A percentile compares a stretch with the other conserved stretches of the same genome.
phyloP scores from a whole-genome alignment of 2,797 vertebrate genomes.

The Hemitrygon akajei region DNA sequence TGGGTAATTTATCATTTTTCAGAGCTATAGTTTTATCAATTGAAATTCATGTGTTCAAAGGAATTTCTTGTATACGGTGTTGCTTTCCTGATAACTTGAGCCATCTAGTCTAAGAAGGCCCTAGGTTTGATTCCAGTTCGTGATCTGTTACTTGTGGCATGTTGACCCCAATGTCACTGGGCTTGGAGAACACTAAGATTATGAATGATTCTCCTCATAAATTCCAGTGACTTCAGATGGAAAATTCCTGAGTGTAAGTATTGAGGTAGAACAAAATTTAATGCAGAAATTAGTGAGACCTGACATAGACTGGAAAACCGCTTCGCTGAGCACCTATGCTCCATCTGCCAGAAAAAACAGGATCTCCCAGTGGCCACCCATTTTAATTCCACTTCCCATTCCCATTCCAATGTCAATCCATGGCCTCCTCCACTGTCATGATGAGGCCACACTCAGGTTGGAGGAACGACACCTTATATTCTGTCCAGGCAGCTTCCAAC shows the following conservation, averaged over 20 bases:
- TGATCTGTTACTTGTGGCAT: no score
- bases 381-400: no score
- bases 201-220: background rate
- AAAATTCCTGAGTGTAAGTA: background rate
- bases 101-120: background rate
- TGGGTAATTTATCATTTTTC: constrained; percentile 45
- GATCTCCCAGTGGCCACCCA: no score
- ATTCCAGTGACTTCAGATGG: background rate
- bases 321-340: no score
- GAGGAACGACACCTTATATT: no score
- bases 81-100: background rate
- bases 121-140: background rate
- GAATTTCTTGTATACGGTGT: background rate
- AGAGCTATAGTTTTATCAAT: constrained; percentile 24
- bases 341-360: no score
- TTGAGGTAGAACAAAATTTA: background rate
- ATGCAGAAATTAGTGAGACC: no score
- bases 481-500: no score
- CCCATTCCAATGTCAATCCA: no score
- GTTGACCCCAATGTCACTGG: background rate
- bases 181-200: background rate
- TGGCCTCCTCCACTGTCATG: no score
- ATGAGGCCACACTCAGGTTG: no score
- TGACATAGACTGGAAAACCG: no score
- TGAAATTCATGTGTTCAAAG: background rate